phyloP scores from a whole-genome alignment of 2,888 invertebrate genomes.

The Drosophila ochracea region DNA sequence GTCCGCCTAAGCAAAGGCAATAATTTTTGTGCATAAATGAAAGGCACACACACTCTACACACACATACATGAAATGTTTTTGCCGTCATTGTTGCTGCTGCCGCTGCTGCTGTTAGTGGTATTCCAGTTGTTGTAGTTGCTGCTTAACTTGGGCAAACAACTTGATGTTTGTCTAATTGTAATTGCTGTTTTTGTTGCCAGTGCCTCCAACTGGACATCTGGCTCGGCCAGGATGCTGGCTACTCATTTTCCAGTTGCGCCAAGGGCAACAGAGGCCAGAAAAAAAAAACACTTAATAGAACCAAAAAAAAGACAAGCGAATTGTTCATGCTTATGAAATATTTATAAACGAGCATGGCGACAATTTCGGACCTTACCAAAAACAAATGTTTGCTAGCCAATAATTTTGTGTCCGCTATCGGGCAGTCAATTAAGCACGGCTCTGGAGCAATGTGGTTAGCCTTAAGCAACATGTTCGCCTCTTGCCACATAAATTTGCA shows the following conservation, averaged over 20 bases:
- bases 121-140: conserved; percentile 57
- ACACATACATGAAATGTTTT: conserved; percentile 6
- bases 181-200: conserved; percentile 78
- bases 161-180: conserved; percentile 82
- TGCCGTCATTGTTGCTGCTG: conserved; percentile 37
- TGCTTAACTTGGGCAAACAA: conserved; percentile 82
- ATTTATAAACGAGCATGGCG: conserved; percentile 60
- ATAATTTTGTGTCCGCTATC: conserved; percentile 55
- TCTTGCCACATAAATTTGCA: conserved; percentile 59
- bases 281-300: neutral
- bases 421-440: conserved; percentile 69
- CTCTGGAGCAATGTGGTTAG: conserved; percentile 66
- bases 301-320: conserved; percentile 2
- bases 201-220: conserved; percentile 2
- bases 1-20: conserved; percentile 81
- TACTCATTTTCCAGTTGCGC: conserved; percentile 62
- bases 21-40: conserved; percentile 81
- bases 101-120: conserved; percentile 68
- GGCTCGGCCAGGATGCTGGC: conserved; percentile 23
- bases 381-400: conserved; percentile 56
- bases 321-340: conserved; percentile 67
- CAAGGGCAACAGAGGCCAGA: conserved; percentile 1
- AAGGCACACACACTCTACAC: conserved; percentile 67
- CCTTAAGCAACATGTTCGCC: conserved; percentile 47
- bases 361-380: conserved; percentile 22